phyloP scores from a whole-genome alignment of 2,888 invertebrate genomes.

The Biston betularia region DNA sequence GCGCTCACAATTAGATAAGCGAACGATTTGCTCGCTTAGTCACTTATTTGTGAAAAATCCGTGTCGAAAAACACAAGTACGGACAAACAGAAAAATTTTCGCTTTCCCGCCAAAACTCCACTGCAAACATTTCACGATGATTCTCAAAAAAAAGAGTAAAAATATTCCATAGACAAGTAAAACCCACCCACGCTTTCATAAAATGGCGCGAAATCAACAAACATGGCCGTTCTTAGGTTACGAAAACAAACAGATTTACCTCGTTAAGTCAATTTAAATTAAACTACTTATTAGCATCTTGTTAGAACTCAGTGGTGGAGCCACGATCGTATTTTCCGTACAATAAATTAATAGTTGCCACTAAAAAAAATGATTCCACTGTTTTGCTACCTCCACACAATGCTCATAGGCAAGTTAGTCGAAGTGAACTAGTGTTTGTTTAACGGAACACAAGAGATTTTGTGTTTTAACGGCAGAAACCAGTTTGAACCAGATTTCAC shows the following conservation, averaged over 20 bases:
- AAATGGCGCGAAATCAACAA: slow-evolving; percentile 55
- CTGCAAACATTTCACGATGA: slow-evolving; percentile 3
- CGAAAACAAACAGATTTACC: slow-evolving; percentile 44
- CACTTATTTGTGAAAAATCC: no score
- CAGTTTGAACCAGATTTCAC: slow-evolving; percentile 36
- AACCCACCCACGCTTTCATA: slow-evolving; percentile 46
- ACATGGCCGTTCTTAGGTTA: slow-evolving; percentile 53
- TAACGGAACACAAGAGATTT: slow-evolving; percentile 46
- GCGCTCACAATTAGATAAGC: no score
- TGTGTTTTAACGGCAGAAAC: slow-evolving; percentile 40
- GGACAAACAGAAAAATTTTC: background rate
- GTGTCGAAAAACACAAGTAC: no score
- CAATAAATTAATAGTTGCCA: background rate
- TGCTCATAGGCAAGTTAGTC: background rate
- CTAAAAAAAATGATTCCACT: background rate
- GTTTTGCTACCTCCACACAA: background rate
- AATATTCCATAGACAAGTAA: slow-evolving; percentile 39
- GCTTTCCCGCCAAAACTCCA: slow-evolving; percentile 5
- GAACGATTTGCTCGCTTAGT: no score
- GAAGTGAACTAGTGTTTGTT: slow-evolving; percentile 4
- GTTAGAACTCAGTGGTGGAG: background rate
- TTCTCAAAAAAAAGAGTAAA: slow-evolving; percentile 15
- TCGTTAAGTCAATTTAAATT: background rate
- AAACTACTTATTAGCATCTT: background rate
- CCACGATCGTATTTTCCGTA: background rate